Evolutionary conservation across 1,140 invertebrate species (phyloP).

Genomic region (Tetramorium simillimum): DNA sequence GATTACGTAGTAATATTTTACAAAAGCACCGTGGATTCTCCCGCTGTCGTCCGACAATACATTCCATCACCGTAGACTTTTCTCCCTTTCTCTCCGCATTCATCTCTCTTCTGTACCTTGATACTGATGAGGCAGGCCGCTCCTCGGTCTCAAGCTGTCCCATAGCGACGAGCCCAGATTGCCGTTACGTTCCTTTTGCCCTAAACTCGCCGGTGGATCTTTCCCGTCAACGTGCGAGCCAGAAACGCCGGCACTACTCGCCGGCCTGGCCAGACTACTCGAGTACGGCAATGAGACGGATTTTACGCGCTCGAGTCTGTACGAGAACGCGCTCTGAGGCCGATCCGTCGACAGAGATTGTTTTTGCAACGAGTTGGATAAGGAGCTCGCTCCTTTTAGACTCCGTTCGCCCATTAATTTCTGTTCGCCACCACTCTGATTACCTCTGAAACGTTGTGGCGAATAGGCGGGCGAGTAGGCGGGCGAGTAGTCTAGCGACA

Average conservation of each 20-base stretch:
- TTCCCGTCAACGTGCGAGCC: constrained; percentile 71
- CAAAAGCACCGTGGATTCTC: constrained; percentile 31
- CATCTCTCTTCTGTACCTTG: constrained; percentile 82
- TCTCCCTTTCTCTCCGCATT: constrained; percentile 49
- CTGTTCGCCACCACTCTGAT: constrained; percentile 75
- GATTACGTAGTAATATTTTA: constrained; percentile 41
- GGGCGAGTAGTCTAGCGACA: constrained; percentile 77
- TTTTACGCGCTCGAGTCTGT: constrained; percentile 78
- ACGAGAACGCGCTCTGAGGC: constrained; percentile 70
- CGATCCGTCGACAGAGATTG: constrained; percentile 71
- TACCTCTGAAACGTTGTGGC: constrained; percentile 71
- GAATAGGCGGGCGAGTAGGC: constrained; percentile 71
- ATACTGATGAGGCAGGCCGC: constrained; percentile 81
- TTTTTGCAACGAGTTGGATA: constrained; percentile 71
- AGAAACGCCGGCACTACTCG: constrained; percentile 65
- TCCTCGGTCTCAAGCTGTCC: constrained; percentile 81
- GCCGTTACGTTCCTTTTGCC: constrained; percentile 76
- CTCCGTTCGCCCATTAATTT: constrained; percentile 67
- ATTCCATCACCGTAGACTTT: constrained; percentile 45
- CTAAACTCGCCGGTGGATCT: constrained; percentile 66
- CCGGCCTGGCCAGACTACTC: constrained; percentile 74
- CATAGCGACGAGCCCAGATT: constrained; percentile 74
- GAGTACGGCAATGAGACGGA: constrained; percentile 80
- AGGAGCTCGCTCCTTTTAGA: constrained; percentile 56
- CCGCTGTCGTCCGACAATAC: constrained; percentile 2